These are phyloP conservation scores for Phrixothrix hirtus DNA, from an alignment of 2,888 invertebrate species.

Conservation along the genomic window DNA sequence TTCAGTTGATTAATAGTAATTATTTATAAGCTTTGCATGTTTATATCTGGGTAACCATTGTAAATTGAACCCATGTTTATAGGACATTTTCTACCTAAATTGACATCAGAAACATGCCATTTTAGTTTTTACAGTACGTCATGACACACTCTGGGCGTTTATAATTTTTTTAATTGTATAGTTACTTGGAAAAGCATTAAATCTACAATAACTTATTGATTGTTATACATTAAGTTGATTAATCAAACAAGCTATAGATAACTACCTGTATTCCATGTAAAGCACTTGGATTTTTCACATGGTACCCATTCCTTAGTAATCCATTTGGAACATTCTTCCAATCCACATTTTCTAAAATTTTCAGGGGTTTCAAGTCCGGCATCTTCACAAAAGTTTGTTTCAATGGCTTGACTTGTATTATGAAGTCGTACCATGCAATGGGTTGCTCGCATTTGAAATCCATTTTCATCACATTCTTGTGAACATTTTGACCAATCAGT, in stretches of 20 bases:
- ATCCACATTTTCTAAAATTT: conserved; percentile 68
- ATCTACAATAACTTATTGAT: no score
- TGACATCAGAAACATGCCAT: no score
- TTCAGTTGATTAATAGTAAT: no score
- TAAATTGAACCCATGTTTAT: no score
- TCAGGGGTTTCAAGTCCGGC: conserved; percentile 68
- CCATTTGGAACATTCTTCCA: conserved; percentile 75
- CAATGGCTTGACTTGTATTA: conserved; percentile 64
- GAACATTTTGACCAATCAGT: conserved; percentile 88
- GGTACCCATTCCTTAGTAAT: conserved; percentile 69
- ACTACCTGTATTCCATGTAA: conserved; percentile 70
- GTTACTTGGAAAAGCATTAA: no score
- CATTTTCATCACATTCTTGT: conserved; percentile 78
- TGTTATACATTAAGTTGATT: neutral
- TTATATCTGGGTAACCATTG: no score
- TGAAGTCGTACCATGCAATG: conserved; percentile 70
- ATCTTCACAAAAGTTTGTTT: conserved; percentile 70
- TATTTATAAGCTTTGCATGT: no score
- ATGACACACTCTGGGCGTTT: neutral
- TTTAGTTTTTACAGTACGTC: neutral
- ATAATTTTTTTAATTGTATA: no score
- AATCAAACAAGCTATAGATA: conserved; percentile 1
- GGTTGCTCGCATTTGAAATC: conserved; percentile 70
- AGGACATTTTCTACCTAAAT: no score
- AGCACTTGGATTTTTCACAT: conserved; percentile 75